Evolutionary conservation across 2,797 vertebrate genomes (phyloP).

Genomic region (Ctenopoma kingsleyae): DNA sequence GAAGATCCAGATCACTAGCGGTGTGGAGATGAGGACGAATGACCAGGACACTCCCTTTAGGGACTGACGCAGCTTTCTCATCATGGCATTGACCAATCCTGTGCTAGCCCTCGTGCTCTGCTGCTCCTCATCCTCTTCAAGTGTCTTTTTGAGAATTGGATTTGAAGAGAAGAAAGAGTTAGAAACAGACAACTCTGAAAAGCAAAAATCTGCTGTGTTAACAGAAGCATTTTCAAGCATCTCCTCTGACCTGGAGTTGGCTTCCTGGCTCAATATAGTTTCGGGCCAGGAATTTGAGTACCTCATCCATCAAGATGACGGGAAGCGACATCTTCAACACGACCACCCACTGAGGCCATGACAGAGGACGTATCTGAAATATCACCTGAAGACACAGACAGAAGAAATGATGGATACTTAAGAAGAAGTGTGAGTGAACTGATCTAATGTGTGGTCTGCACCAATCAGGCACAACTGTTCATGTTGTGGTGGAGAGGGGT

Average conservation of each 20-base stretch:
- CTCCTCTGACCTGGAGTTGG: constrained; percentile 66
- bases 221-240: neutral
- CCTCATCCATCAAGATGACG: constrained; percentile 87
- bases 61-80: constrained; percentile 48
- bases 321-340: constrained; percentile 88
- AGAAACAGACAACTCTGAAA: neutral
- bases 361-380: constrained; percentile 87
- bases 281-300: constrained; percentile 85
- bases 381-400: constrained; percentile 69
- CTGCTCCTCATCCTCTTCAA: constrained; percentile 77
- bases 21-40: constrained; percentile 80
- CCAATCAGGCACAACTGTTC: neutral
- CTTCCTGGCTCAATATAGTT: constrained; percentile 84
- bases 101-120: constrained; percentile 26
- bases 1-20: constrained; percentile 85
- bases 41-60: constrained; percentile 84
- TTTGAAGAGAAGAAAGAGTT: neutral
- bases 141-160: constrained; percentile 26
- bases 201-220: neutral
- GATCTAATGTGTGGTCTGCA: neutral
- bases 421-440: neutral
- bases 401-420: neutral
- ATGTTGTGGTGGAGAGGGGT: no score
- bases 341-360: constrained; percentile 86
- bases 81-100: constrained; percentile 13